Evolutionary conservation across 92 coral and sea anemone genomes (phyloP).

Genomic region (Phenganax subtilis): DNA sequence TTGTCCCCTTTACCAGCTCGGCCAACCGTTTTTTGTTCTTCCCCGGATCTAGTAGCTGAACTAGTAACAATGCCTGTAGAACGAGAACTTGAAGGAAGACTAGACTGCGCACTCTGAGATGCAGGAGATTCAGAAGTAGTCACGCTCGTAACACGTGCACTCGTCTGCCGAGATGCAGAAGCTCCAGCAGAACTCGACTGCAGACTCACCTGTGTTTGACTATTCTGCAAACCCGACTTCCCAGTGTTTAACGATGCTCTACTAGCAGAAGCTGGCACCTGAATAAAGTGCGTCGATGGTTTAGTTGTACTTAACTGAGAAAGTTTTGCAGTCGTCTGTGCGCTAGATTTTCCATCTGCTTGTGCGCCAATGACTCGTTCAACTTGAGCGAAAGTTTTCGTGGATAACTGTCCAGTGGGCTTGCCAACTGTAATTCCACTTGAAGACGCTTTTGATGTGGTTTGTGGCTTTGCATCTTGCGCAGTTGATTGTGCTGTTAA

Average conservation of each 20-base stretch:
- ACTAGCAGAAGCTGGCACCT: constrained; percentile 11
- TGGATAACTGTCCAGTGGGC: background rate
- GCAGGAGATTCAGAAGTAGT: background rate
- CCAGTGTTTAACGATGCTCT: no score
- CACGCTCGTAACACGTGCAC: background rate
- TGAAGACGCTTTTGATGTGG: background rate
- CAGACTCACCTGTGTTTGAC: background rate
- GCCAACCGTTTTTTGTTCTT: background rate
- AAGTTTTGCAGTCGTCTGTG: background rate
- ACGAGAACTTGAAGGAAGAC: no score
- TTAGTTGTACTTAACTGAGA: background rate
- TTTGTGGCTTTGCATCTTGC: background rate
- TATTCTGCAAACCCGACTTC: background rate
- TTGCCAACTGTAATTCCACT: background rate
- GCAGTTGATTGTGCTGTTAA: background rate
- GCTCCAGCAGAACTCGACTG: background rate
- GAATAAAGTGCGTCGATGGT: constrained; percentile 20
- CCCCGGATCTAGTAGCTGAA: background rate
- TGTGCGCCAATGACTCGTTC: background rate
- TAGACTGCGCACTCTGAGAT: no score
- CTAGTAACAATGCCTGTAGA: background rate
- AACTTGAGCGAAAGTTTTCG: background rate
- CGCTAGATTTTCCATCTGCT: background rate
- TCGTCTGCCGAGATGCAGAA: background rate
- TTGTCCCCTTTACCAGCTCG: background rate